Evolutionary conservation across 2,113 vertebrate species (phyloP).

Genomic region (Ammospiza caudacuta): DNA sequence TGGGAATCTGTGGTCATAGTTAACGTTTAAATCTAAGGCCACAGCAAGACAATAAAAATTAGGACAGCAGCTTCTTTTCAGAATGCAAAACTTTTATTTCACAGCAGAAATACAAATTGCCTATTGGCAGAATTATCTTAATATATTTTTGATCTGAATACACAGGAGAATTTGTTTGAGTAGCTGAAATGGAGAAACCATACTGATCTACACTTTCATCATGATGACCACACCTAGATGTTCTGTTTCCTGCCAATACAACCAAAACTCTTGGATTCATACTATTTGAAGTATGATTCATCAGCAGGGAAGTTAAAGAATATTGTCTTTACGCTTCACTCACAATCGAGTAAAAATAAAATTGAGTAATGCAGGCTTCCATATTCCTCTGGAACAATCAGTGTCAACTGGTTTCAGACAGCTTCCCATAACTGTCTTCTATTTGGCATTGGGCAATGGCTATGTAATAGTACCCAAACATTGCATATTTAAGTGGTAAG

Average conservation of each 20-base stretch:
- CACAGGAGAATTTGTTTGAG: not conserved
- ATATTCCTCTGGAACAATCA: not conserved
- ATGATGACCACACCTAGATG: not conserved
- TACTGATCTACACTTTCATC: not conserved
- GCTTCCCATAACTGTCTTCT: not conserved
- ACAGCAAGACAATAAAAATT: not conserved
- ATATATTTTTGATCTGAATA: not conserved
- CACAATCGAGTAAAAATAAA: not conserved
- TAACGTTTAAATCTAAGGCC: not conserved
- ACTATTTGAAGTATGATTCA: not conserved
- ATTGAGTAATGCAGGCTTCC: not conserved
- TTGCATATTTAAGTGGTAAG: not conserved
- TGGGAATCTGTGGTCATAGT: not conserved
- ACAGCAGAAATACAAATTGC: not conserved
- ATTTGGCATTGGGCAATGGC: not conserved
- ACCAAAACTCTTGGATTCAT: not conserved
- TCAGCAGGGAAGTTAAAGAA: not conserved
- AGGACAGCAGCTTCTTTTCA: not conserved
- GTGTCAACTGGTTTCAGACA: not conserved
- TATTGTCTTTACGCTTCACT: not conserved
- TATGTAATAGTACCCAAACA: not conserved
- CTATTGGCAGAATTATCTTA: not conserved
- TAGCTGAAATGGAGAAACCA: not conserved
- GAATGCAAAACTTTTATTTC: not conserved
- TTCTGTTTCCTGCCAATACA: not conserved